A percentile compares a stretch with the other conserved stretches of the same genome.
Evolutionary conservation across 2,797 vertebrate genomes (phyloP).

Genomic region (Balearica regulorum): DNA sequence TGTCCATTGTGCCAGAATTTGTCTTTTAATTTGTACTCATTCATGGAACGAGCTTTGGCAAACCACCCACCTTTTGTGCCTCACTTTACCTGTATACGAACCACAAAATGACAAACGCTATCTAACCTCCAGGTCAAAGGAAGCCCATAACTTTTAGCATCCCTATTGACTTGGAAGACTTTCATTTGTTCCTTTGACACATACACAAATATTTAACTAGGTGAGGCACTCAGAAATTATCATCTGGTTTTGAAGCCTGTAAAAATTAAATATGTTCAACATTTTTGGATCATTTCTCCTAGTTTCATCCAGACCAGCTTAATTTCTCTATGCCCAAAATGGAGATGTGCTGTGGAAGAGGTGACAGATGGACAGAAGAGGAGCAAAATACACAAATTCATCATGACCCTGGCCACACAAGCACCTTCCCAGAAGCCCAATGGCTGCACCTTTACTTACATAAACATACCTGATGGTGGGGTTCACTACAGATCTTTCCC

Average conservation of each 20-base stretch:
- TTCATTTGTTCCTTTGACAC: neutral
- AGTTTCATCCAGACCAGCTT: neutral
- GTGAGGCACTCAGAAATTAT: neutral
- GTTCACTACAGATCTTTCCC: neutral
- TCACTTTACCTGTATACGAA: neutral
- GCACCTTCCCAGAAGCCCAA: neutral
- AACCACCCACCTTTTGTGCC: neutral
- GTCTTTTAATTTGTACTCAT: neutral
- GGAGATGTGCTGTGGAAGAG: neutral
- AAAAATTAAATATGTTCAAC: neutral
- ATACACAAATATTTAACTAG: neutral
- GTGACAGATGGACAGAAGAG: neutral
- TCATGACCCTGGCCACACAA: neutral
- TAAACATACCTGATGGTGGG: neutral
- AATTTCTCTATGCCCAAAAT: neutral
- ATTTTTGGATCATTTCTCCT: neutral
- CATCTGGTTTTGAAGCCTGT: neutral
- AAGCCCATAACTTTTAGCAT: neutral
- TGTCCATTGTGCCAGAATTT: neutral
- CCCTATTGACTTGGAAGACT: neutral
- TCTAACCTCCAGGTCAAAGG: neutral
- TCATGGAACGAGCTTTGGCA: neutral
- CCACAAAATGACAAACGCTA: fast-evolving
- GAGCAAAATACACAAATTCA: neutral
- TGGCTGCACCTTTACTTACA: neutral